phyloP scores from a whole-genome alignment of 2,888 invertebrate species.

The Chrysodeixis includens region DNA sequence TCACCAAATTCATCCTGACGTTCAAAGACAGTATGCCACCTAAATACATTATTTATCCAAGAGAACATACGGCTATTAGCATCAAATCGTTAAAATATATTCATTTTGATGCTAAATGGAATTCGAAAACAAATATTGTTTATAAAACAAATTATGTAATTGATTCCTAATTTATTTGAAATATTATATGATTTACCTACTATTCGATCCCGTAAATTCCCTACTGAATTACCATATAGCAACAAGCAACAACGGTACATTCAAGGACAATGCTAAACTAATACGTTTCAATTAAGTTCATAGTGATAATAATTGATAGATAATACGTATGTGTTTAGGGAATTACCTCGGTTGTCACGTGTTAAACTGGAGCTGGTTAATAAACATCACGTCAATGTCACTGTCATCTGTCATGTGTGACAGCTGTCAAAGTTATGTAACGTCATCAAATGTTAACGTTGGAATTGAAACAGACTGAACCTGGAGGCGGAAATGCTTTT shows the following conservation, averaged over 20 bases:
- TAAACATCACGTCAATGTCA: background rate
- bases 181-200: background rate
- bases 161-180: too few relatives aligned
- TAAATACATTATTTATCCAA: too few relatives aligned
- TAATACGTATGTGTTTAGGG: background rate
- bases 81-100: too few relatives aligned
- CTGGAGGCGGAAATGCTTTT: too few relatives aligned
- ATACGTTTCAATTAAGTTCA: constrained; percentile 23
- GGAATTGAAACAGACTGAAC: too few relatives aligned
- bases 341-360: background rate
- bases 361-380: background rate
- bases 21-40: too few relatives aligned
- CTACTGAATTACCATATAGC: background rate
- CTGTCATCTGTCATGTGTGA: background rate
- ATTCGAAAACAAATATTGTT: too few relatives aligned
- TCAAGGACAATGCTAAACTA: constrained; percentile 9
- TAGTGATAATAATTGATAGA: constrained; percentile 20
- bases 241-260: background rate
- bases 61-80: too few relatives aligned
- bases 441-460: too few relatives aligned
- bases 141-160: too few relatives aligned
- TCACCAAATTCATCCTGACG: too few relatives aligned
- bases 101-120: too few relatives aligned
- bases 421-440: background rate
- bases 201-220: background rate